These are phyloP conservation scores for Lasioglossum marginatum DNA, from an alignment of 2,888 invertebrate species.

Conservation along the genomic window DNA sequence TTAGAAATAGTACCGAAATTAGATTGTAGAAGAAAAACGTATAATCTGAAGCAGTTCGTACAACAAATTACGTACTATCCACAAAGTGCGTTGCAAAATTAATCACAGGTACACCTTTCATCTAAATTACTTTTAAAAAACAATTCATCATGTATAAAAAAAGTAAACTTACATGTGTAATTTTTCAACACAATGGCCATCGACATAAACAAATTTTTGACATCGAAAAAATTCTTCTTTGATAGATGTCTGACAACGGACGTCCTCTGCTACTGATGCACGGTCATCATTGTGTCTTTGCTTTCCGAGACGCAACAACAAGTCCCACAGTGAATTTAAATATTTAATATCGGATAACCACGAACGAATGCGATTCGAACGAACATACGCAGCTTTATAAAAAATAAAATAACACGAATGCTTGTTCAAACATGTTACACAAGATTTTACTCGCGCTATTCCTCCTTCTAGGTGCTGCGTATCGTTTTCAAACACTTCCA, in stretches of 20 bases:
- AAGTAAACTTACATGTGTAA: background rate
- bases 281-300: background rate
- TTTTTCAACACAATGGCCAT: background rate
- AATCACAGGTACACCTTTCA: no score
- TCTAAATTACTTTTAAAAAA: background rate
- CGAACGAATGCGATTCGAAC: background rate
- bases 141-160: background rate
- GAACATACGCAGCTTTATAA: background rate
- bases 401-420: background rate
- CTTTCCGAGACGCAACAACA: background rate
- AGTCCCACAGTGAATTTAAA: background rate
- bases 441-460: background rate
- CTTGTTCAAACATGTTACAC: background rate
- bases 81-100: no score
- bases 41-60: background rate
- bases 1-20: background rate
- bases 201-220: background rate
- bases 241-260: background rate
- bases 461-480: background rate
- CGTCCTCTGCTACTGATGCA: background rate
- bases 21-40: background rate
- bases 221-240: background rate
- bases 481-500: constrained; percentile 10
- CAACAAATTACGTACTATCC: background rate
- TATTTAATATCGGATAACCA: background rate